Evolutionary conservation across 2,113 vertebrate species (phyloP), one percentile per base, ranked within the genome.

Genomic region (Ptyas mucosa): DNA sequence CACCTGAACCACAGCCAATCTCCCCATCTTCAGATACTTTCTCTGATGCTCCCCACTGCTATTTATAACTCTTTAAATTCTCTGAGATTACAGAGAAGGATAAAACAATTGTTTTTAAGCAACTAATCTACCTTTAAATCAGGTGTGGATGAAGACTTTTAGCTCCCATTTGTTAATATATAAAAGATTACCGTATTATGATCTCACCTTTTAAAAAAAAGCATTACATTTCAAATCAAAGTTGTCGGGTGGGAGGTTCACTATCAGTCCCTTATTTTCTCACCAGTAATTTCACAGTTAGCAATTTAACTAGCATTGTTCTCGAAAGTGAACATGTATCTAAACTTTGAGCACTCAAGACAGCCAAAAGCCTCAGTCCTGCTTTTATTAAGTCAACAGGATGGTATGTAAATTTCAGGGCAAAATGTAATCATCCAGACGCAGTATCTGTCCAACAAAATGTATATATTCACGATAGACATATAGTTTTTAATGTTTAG

Each of bases 311-410:
- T 81, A 55, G 23, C 18, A 53, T 26, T 15, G 26, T 14, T 21
- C 0, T 24, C 21, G 0, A 61, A 46, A 10, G 29, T 64, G 0
- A 14, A 24, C 20, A 24, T 34, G 89, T 52, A 86, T 9, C 90
- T 90, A 15, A 51, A 20, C 24, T 85, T 0, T 26, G 10, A 29
- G 0, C 0, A 51, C 54, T 46, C 46, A 54, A 2, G 75, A 18
- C 0, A 94, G 90, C 93, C 91, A 92, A 29, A 95, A 94, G 93
- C 85, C 26, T 5, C 58, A 29, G 55, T 20, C 93, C 94, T 93
- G 94, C 39, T 0, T 95, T 97, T 94, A 94, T 93, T 93, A 54
- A 90, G 61, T 43, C 94, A 75, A 90, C 85, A 90, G 88, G 85
- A 24, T 91, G 85, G 88, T 88, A 52, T 0, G 51, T 69, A 88